A percentile compares a stretch with the other conserved stretches of the same genome.
These are phyloP conservation scores for Crocodylus rhombifer DNA, from an alignment of 2,797 vertebrate genomes.

Conservation along the genomic window DNA sequence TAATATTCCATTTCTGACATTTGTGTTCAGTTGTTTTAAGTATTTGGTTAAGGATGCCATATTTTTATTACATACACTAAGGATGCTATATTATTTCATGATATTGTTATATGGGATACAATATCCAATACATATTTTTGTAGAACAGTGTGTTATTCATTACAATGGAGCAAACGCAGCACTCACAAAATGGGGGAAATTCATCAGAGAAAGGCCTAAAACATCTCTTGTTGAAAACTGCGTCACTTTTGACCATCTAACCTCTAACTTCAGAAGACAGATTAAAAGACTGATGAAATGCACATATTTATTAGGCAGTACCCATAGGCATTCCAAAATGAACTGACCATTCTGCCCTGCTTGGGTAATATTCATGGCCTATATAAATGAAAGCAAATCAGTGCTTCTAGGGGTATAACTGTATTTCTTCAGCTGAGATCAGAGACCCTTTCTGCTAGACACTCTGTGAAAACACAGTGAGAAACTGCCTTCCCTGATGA, in stretches of 20 bases:
- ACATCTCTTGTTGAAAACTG: neutral
- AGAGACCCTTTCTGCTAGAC: neutral
- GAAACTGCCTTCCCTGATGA: neutral
- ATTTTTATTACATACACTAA: neutral
- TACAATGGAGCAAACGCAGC: neutral
- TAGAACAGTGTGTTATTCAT: neutral
- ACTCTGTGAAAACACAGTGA: neutral
- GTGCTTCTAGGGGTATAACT: neutral
- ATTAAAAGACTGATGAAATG: neutral
- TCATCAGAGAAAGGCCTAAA: neutral
- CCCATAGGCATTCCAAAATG: neutral
- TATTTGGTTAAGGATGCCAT: too few relatives aligned
- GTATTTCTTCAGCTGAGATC: accelerated
- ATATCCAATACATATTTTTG: neutral
- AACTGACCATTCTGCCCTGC: neutral
- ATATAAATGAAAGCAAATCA: accelerated
- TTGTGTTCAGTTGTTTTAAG: neutral
- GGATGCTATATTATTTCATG: neutral
- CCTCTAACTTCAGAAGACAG: neutral
- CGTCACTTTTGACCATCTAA: neutral
- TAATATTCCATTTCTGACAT: neutral
- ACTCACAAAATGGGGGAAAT: neutral
- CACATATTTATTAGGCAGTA: neutral
- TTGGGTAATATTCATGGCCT: neutral
- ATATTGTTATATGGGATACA: neutral